Evolutionary conservation across 2,888 invertebrate genomes (phyloP), one percentile per base, ranked within the genome.

Genomic region (Lycophotia porphyrea): DNA sequence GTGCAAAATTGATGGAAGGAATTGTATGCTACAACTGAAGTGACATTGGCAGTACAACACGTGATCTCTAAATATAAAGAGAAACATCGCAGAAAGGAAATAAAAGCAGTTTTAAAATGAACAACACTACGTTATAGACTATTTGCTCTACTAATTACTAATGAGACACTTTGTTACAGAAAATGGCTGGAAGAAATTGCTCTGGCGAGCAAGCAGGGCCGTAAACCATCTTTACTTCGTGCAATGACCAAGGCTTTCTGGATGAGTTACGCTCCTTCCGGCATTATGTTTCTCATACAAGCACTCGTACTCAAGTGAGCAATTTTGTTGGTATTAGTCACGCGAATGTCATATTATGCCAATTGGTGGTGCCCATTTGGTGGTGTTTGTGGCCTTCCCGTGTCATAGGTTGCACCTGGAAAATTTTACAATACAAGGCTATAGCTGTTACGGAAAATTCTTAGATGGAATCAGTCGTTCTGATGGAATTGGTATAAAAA

Each of bases 201-300:
- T 80, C 92, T 95, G 78, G 97, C 97, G 3, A 96, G 95, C 90
- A 96, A 95, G 75, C 95, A 96, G 84, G 96, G 97, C 21, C 96
- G 97, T 85, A 97, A 97, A 86, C 98, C 98, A 8, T 97, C 97
- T 39, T 95, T 98, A 21, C 95, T 97, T 44, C 97, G 97, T 80
- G 98, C 97, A 21, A 96, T 98, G 90, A 95, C 97, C 78, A 96
- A 97, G 81, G 97, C 98, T 44, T 98, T 98, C 93, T 97, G 97
- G 97, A 97, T 97, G 88, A 97, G 97, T 88, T 97, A 97, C 88
- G 95, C 97, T 73, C 94, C 98, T 84, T 98, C 97, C 90, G 96
- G 97, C 71, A 87, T 97, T 80, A 96, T 97, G 92, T 96, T 97
- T 81, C 90, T 97, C n/a, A 95, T 97, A 90, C 97, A 97, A 90